A percentile compares a stretch with the other conserved stretches of the same genome.
Evolutionary conservation across 2,888 invertebrate genomes (phyloP).

Genomic region (Cecidostiba fungosa): DNA sequence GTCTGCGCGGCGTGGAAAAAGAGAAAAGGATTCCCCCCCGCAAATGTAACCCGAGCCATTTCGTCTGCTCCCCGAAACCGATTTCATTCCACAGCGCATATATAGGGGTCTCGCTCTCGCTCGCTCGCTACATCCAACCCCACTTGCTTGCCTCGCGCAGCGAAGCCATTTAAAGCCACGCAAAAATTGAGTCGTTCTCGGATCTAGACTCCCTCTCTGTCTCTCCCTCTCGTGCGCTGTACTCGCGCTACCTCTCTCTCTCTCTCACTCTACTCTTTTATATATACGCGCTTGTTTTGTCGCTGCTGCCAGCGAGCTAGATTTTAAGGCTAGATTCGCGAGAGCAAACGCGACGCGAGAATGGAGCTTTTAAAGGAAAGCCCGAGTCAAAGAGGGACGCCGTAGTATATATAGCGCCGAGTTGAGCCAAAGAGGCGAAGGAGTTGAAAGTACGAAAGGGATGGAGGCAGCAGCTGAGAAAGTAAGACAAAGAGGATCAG

Average conservation of each 20-base stretch:
- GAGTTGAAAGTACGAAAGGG: slow-evolving; percentile 38
- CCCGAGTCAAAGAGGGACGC: slow-evolving; percentile 57
- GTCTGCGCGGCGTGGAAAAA: background rate
- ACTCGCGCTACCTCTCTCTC: background rate
- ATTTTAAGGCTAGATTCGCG: slow-evolving; percentile 39
- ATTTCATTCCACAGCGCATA: slow-evolving; percentile 29
- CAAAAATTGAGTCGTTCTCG: slow-evolving; percentile 62
- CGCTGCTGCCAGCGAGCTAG: slow-evolving; percentile 19
- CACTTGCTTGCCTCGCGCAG: slow-evolving; percentile 37
- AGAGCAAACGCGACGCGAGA: slow-evolving; percentile 32
- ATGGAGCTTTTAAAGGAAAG: slow-evolving; percentile 58
- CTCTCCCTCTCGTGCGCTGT: too few species aligned
- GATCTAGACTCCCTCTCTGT: slow-evolving; percentile 29
- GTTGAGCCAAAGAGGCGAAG: slow-evolving; percentile 61
- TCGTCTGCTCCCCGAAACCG: slow-evolving; percentile 41
- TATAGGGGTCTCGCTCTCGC: slow-evolving; percentile 41
- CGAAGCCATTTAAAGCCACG: slow-evolving; percentile 58
- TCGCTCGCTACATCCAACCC: too few species aligned
- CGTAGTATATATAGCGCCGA: too few species aligned
- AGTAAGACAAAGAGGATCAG: slow-evolving; percentile 52
- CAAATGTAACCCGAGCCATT: slow-evolving; percentile 58
- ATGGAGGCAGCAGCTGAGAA: slow-evolving; percentile 16
- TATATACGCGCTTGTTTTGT: slow-evolving; percentile 27
- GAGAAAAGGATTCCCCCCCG: too few species aligned
- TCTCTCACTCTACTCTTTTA: slow-evolving; percentile 17